These are phyloP conservation scores for Drosophila aff. DNA, from an alignment of 1,140 invertebrate genomes.

Conservation along the genomic window DNA sequence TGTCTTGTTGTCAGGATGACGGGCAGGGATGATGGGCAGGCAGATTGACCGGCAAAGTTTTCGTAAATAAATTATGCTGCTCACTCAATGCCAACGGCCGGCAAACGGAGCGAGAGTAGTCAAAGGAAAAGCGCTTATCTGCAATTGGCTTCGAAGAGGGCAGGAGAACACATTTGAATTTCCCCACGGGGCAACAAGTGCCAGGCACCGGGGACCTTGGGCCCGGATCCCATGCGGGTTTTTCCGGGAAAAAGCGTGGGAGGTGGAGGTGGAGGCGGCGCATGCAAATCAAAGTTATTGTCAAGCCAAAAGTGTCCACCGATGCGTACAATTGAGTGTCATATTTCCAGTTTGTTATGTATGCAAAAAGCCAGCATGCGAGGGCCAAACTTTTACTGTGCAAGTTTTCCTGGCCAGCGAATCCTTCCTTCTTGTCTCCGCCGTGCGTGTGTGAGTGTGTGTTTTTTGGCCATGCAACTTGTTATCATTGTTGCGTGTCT, in stretches of 20 bases:
- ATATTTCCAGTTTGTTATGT: slow-evolving; percentile 76
- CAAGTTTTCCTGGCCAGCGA: slow-evolving; percentile 59
- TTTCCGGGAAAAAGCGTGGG: background rate
- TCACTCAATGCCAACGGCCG: slow-evolving; percentile 59
- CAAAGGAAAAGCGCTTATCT: slow-evolving; percentile 78
- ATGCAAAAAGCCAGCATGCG: slow-evolving; percentile 56
- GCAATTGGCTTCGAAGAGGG: slow-evolving; percentile 76
- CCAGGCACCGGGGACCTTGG: slow-evolving; percentile 10
- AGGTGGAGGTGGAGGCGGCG: slow-evolving; percentile 17
- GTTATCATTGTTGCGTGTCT: slow-evolving; percentile 83
- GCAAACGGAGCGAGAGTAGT: slow-evolving; percentile 55
- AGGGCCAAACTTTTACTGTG: slow-evolving; percentile 57
- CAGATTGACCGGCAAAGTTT: slow-evolving; percentile 59
- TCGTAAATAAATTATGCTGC: slow-evolving; percentile 63
- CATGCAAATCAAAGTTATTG: slow-evolving; percentile 81
- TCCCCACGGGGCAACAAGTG: slow-evolving; percentile 76
- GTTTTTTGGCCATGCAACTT: slow-evolving; percentile 60
- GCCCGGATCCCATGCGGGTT: slow-evolving; percentile 49
- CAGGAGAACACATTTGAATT: slow-evolving; percentile 69
- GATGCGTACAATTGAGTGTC: slow-evolving; percentile 83
- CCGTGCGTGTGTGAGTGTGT: background rate
- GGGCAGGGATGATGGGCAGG: slow-evolving; percentile 35
- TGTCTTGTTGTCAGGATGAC: slow-evolving; percentile 49
- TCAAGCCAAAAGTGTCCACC: slow-evolving; percentile 74
- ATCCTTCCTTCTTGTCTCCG: slow-evolving; percentile 25